phyloP scores from a whole-genome alignment of 2,888 invertebrate species.

The Melikaiella ostensackeni region DNA sequence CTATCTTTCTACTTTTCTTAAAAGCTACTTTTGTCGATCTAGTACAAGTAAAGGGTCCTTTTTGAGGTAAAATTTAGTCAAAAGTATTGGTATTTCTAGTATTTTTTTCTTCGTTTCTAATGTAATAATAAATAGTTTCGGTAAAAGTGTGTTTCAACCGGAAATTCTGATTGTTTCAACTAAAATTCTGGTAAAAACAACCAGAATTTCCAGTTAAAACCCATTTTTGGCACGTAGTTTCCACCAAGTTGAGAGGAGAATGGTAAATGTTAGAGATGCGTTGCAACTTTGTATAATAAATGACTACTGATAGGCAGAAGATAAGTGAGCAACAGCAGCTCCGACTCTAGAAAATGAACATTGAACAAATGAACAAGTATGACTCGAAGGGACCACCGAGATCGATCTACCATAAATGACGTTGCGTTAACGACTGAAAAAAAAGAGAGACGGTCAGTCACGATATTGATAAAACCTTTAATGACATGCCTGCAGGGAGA shows the following conservation, averaged over 20 bases:
- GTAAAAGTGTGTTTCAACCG: no score
- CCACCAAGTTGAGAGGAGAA: slow-evolving; percentile 5
- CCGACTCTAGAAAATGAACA: slow-evolving; percentile 34
- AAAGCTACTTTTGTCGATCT: no score
- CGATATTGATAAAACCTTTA: slow-evolving; percentile 31
- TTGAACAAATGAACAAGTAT: slow-evolving; percentile 5
- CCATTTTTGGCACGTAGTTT: no score
- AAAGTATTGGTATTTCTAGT: no score
- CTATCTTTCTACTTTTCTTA: no score
- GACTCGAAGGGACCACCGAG: slow-evolving; percentile 28
- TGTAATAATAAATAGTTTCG: no score
- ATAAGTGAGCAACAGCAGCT: slow-evolving; percentile 10
- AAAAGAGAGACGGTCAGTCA: slow-evolving; percentile 8
- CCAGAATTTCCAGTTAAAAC: no score
- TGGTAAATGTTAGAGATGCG: slow-evolving; percentile 17
- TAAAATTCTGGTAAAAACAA: no score
- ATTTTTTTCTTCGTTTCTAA: no score
- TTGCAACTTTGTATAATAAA: slow-evolving; percentile 21
- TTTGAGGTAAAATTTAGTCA: no score
- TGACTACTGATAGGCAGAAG: slow-evolving; percentile 15
- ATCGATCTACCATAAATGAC: slow-evolving; percentile 37
- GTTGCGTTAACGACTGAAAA: slow-evolving; percentile 7
- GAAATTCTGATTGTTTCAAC: no score
- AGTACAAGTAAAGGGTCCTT: no score
- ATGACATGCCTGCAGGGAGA: slow-evolving; percentile 19